Base-by-base conservation (phyloP, 2,888 invertebrate species). In the Magallana nippona region DNA sequence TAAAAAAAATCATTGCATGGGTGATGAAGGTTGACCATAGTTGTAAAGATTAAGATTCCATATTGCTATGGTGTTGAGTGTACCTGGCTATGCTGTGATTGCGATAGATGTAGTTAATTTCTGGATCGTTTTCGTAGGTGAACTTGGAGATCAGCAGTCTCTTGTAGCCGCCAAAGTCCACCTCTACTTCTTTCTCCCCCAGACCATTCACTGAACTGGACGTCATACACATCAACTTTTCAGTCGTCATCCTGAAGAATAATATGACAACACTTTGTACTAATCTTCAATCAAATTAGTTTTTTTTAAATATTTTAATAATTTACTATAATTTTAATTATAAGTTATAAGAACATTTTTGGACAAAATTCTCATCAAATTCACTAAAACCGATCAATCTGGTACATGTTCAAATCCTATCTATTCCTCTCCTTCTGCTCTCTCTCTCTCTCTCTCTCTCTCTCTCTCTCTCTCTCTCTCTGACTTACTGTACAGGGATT, bases 51-150 rank as follows among this genome's bases (percentile, higher is more conserved):
- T 44, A 44, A 44, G 44, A 44, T 44, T 44, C 44, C 44, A 44
- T 44, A 44, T 44, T 44, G 44, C 44, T 44, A 44, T 0, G 44
- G 44, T 10, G 44, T 44, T 44, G 44, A 44, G 8, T 44, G 44
- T 83, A 91, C 91, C 92, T 93, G 10, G 91, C 82, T 55, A 92
- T 92, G 27, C 90, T 91, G 79, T 88, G 89, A 78, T 87, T 98
- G 55, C 63, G 63, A 63, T 98, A 97, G 0, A 97, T 97, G 83
- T 96, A 96, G 88, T 96, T 96, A 86, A 98, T 97, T 22, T 96
- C 96, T 0, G 98, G 98, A 95, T 98, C 98, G 86, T 97, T 97
- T 10, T 97, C 97, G 94, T 98, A 98, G 1, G 95, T 97, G 96
- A 94, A 97, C 55, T 87, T 87, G 60, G 90, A 87, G 10, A 88